phyloP scores from a whole-genome alignment of 2,888 invertebrate genomes.

The Emesis castigata region DNA sequence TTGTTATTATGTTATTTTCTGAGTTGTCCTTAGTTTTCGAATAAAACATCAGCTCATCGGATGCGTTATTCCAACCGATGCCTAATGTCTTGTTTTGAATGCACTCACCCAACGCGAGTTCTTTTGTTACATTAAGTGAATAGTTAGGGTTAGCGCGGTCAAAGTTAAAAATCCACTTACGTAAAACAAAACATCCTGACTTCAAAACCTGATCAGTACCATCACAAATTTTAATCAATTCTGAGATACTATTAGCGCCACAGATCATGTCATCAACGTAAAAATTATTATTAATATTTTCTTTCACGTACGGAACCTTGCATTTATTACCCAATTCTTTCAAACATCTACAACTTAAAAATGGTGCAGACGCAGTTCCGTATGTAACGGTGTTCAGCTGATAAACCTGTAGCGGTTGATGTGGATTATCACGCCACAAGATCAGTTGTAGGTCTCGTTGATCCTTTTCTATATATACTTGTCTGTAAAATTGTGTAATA shows the following conservation, averaged over 20 bases:
- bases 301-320: not conserved
- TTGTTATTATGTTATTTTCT: too few species aligned
- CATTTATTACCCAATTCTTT: too few species aligned
- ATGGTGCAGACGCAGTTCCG: too few species aligned
- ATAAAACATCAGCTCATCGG: too few species aligned
- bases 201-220: not conserved
- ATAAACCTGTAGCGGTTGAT: too few species aligned
- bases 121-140: not conserved
- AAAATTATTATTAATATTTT: not conserved
- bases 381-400: too few species aligned
- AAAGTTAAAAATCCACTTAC: not conserved
- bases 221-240: not conserved
- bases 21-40: too few species aligned
- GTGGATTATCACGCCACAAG: too few species aligned
- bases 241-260: not conserved
- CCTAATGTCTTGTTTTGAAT: not conserved
- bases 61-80: not conserved
- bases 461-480: too few species aligned
- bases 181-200: not conserved
- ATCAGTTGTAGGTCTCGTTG: too few species aligned
- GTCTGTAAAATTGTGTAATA: too few species aligned
- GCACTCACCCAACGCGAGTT: not conserved
- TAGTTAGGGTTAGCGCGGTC: not conserved
- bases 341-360: too few species aligned
- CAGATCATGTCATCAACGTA: not conserved